Percentiles rank a stretch among this genome's conserved stretches.
phyloP scores from a whole-genome alignment of 2,113 vertebrate species.

The Orycteropus afer region DNA sequence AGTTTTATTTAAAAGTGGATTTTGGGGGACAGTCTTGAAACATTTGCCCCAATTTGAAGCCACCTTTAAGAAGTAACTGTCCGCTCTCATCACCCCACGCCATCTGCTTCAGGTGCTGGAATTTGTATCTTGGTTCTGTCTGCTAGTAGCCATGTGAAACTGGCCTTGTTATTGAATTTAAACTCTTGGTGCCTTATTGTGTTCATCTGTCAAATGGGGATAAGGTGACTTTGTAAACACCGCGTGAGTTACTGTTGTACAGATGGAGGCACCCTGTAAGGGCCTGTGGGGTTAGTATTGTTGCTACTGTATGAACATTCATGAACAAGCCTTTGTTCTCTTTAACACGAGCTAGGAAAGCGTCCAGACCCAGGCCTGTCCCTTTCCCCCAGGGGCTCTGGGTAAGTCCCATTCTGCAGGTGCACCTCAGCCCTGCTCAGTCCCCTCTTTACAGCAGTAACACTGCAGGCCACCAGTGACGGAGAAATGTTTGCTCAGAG shows the following conservation, averaged over 20 bases:
- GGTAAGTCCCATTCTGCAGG: not conserved
- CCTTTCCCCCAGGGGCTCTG: not conserved
- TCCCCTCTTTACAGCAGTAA: not conserved
- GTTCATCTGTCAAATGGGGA: not conserved
- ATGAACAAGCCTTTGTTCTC: not conserved
- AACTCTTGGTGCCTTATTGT: not conserved
- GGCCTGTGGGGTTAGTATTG: not conserved
- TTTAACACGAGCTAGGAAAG: not conserved
- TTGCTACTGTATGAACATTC: not conserved
- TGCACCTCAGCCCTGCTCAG: not conserved
- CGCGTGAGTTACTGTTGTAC: not conserved
- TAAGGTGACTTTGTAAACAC: not conserved
- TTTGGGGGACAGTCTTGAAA: not conserved
- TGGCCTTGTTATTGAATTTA: not conserved
- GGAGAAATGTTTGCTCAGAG: not conserved
- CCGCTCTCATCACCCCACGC: not conserved
- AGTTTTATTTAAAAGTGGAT: conserved; percentile 26
- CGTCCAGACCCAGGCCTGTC: not conserved
- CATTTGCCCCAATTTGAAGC: not conserved
- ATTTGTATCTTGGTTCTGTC: not conserved
- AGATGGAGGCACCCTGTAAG: not conserved
- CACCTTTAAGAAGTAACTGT: not conserved
- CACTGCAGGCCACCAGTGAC: not conserved
- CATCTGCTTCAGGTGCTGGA: not conserved
- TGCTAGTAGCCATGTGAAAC: not conserved